A percentile compares a stretch with the other conserved stretches of the same genome.
These are phyloP conservation scores for Himalopsyche japonica DNA, from an alignment of 2,888 invertebrate genomes.

Conservation along the genomic window DNA sequence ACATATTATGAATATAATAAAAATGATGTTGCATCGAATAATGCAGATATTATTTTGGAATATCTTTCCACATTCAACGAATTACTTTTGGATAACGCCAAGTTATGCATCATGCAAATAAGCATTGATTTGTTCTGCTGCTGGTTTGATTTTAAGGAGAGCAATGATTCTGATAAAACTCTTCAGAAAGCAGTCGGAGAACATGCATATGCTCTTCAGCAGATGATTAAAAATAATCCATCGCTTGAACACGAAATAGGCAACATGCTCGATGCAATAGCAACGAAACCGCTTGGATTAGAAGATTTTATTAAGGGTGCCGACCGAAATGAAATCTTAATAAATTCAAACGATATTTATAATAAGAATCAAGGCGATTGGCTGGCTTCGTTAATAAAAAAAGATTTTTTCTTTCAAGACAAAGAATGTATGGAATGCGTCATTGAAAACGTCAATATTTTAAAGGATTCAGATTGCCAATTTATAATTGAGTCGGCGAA, in stretches of 20 bases:
- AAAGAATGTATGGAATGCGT: conserved; percentile 22
- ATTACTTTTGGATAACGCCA: conserved; percentile 8
- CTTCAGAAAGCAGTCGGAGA: conserved; percentile 31
- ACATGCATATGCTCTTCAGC: conserved; percentile 21
- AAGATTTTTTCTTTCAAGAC: conserved; percentile 24
- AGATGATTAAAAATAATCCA: conserved; percentile 19
- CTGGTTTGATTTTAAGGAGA: conserved; percentile 24
- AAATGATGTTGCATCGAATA: conserved; percentile 9
- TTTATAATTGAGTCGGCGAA: conserved; percentile 11
- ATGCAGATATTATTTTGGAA: conserved; percentile 10
- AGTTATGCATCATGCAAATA: conserved; percentile 14
- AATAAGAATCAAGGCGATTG: conserved; percentile 19
- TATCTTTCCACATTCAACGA: conserved; percentile 21
- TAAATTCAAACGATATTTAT: not conserved
- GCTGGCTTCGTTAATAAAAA: conserved; percentile 19
- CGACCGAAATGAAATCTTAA: conserved; percentile 6
- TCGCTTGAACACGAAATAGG: conserved; percentile 24
- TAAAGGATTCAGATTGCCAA: not conserved
- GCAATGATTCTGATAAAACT: conserved; percentile 12
- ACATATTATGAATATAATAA: conserved; percentile 10
- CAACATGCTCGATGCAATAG: conserved; percentile 21
- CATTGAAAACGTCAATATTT: not conserved
- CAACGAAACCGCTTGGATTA: conserved; percentile 20
- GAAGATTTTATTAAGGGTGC: conserved; percentile 23
- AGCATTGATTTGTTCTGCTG: conserved; percentile 27